Evolutionary conservation across 2,888 invertebrate genomes (phyloP).

Genomic region (Ashinkailepas kermadecensis): DNA sequence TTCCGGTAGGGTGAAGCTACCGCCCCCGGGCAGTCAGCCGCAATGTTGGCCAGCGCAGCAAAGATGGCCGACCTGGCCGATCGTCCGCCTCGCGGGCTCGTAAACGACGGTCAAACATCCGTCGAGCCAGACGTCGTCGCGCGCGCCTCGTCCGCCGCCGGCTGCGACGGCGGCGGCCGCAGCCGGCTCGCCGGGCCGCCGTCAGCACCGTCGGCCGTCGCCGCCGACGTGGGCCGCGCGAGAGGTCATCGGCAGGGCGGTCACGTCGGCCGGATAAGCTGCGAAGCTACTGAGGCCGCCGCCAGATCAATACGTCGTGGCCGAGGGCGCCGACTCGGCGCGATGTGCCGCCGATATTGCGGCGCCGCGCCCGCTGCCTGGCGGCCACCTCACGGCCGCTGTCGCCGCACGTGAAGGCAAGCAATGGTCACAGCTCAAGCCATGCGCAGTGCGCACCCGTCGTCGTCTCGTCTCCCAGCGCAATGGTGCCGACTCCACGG

Average conservation of each 20-base stretch:
- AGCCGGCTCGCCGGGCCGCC: neutral
- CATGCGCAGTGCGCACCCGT: too few relatives aligned
- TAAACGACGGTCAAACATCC: neutral
- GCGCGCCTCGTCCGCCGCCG: neutral
- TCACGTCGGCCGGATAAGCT: constrained; percentile 13
- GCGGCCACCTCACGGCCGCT: too few relatives aligned
- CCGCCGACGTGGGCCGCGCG: neutral
- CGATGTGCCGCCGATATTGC: neutral
- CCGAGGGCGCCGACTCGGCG: neutral
- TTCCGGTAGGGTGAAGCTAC: too few relatives aligned
- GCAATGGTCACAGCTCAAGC: too few relatives aligned
- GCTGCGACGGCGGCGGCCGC: neutral
- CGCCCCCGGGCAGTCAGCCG: too few relatives aligned
- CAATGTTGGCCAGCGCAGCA: too few relatives aligned
- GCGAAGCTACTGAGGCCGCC: constrained; percentile 17
- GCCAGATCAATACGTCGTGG: neutral
- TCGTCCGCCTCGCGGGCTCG: neutral
- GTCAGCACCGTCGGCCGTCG: neutral
- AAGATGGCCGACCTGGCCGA: neutral
- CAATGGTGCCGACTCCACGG: too few relatives aligned
- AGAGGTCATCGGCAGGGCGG: neutral
- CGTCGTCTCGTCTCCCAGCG: too few relatives aligned
- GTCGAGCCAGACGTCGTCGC: neutral
- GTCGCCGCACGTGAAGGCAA: too few relatives aligned
- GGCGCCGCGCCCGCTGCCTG: too few relatives aligned